Base-by-base conservation (phyloP, 2,797 vertebrate species). In the Pseudotriccus pelzelni region DNA sequence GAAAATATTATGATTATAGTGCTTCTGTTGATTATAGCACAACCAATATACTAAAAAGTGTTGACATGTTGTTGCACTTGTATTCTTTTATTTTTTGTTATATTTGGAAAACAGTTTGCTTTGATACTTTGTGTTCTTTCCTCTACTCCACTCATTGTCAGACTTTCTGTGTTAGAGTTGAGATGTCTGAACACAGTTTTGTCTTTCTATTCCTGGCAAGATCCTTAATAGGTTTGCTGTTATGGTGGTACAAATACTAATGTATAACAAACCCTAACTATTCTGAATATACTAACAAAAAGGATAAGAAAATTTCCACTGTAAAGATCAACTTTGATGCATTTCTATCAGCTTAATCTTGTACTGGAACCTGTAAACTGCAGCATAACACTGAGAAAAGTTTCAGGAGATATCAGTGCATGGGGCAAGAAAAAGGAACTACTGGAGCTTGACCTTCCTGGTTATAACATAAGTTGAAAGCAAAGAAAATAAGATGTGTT, bases 221-320 rank as follows among this genome's bases (percentile, higher is more conserved):
- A 58, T 10, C 6, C 15, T 55, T 44, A 55, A 39, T 44, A 46
- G 1, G 3, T 37, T 79, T 0, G 0, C 37, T 56, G 24, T 16
- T 89, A 7, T 43, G 12, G 12, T 41, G 60, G 36, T 50, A 53
- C 4, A 75, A 68, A 86, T 39, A 72, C 7, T 46, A 60, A 2
- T 6, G 59, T 15, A 66, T 32, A 64, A 67, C 12, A 93, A 88
- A 66, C 2, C 1, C 24, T 24, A 80, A 36, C 15, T 70, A 30
- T 64, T 72, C 62, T 24, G 39, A 72, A 62, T 58, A 46, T 2
- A 6, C 1, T 37, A 88, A 78, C 4, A 76, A 85, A 59, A 62
- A 59, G 10, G 10, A 27, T 41, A 68, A 89, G 10, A 52, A 28
- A 7, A 25, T 72, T 78, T 87, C 39, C 32, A 7, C 8, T 77